phyloP scores from a whole-genome alignment of 92 coral and sea anemone species.

The Zoanthus sansibaricus region DNA sequence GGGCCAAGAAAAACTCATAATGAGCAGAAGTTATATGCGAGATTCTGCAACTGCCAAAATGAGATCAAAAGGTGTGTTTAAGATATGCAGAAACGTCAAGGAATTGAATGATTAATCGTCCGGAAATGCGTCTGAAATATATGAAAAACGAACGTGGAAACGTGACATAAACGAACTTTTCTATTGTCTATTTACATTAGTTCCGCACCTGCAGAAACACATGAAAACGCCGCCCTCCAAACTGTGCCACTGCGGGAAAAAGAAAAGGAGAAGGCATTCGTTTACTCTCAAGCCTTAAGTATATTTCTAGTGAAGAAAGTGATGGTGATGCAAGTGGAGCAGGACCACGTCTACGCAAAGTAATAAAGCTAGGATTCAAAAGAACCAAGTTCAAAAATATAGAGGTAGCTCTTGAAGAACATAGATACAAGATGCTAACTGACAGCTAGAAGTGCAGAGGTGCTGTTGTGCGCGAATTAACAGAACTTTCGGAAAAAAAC shows the following conservation, averaged over 20 bases:
- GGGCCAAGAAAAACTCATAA: too few relatives aligned
- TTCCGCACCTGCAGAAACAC: too few relatives aligned
- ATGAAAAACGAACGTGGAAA: too few relatives aligned
- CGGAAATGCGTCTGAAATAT: too few relatives aligned
- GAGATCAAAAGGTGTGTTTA: too few relatives aligned
- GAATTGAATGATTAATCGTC: too few relatives aligned
- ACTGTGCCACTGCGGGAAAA: not conserved
- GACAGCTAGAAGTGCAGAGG: constrained; percentile 13
- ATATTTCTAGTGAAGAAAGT: not conserved
- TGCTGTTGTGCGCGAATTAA: constrained; percentile 24
- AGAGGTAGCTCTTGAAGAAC: not conserved
- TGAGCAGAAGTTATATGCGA: too few relatives aligned
- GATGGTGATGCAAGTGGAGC: not conserved
- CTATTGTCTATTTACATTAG: too few relatives aligned
- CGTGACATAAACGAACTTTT: too few relatives aligned
- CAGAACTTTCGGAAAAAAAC: constrained; percentile 22
- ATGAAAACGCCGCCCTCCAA: not conserved
- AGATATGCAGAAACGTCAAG: too few relatives aligned
- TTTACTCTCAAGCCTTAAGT: not conserved
- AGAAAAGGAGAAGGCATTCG: not conserved
- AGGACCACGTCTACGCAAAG: not conserved
- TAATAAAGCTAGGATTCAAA: not conserved
- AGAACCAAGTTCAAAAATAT: not conserved
- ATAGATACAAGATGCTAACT: not conserved
- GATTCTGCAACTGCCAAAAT: too few relatives aligned